Evolutionary conservation across 2,113 vertebrate species (phyloP).

Genomic region (Mungos mungo): DNA sequence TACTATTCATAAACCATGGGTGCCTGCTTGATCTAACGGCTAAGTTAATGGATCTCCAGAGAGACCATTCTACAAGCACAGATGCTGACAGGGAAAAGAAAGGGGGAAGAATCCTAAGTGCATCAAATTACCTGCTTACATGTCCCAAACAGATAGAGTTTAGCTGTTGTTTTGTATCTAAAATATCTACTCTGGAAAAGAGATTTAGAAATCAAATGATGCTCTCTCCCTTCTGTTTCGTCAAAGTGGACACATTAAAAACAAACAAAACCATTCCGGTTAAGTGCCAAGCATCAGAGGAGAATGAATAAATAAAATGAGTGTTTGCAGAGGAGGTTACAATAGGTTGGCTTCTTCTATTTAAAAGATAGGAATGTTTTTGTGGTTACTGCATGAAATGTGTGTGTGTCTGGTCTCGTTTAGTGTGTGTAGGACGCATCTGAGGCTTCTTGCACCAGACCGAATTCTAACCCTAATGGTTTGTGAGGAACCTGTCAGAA

Average conservation of each 20-base stretch:
- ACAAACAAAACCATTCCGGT: not conserved
- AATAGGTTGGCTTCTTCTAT: not conserved
- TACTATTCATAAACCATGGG: not conserved
- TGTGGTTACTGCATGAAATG: not conserved
- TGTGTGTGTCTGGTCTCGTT: conserved; percentile 3
- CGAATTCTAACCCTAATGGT: not conserved
- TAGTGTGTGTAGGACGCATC: not conserved
- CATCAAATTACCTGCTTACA: not conserved
- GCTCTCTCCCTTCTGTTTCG: not conserved
- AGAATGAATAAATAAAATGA: not conserved
- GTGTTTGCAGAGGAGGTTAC: conserved; percentile 13
- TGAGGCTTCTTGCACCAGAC: not conserved
- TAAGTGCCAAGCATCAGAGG: not conserved
- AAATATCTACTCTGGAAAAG: not conserved
- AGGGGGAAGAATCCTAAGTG: too few species aligned
- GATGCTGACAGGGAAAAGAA: not conserved
- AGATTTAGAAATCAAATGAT: not conserved
- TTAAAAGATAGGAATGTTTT: conserved; percentile 50
- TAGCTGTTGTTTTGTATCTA: not conserved
- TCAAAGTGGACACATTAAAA: not conserved
- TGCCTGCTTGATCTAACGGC: not conserved
- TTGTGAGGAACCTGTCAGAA: not conserved
- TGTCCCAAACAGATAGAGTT: not conserved
- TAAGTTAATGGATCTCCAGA: not conserved
- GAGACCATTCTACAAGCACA: not conserved